Evolutionary conservation across 2,113 vertebrate genomes (phyloP).

Genomic region (Coptodon rendalli): DNA sequence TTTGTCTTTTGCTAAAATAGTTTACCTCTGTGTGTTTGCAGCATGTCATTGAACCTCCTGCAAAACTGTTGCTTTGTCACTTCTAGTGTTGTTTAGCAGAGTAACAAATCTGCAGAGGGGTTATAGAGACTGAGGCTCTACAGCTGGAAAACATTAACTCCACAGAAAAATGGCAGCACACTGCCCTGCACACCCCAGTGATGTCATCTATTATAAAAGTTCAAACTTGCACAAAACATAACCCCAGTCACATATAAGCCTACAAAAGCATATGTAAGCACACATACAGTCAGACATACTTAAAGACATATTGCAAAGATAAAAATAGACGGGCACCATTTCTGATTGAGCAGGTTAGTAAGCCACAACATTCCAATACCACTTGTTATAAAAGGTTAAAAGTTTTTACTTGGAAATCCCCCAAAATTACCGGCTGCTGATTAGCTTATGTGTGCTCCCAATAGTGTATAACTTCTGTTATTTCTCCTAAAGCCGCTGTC

Average conservation of each 20-base stretch:
- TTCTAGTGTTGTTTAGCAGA: background rate
- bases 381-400: background rate
- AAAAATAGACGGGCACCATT: background rate
- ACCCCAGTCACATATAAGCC: background rate
- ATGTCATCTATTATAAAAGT: constrained; percentile 50
- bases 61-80: background rate
- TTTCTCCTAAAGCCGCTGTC: background rate
- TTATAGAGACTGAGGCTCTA: background rate
- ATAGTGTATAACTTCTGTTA: background rate
- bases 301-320: background rate
- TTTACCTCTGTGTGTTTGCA: background rate
- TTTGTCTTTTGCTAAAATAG: constrained; percentile 33
- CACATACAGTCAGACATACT: background rate
- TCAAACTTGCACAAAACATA: constrained; percentile 13
- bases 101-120: background rate
- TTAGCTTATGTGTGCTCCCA: background rate
- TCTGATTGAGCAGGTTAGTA: background rate
- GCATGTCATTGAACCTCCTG: background rate
- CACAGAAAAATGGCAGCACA: constrained; percentile 37
- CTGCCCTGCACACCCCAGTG: constrained; percentile 37
- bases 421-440: background rate
- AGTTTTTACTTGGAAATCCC: background rate
- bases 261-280: background rate
- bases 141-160: constrained; percentile 65
- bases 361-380: background rate